Conservation (phyloP, 2,888 invertebrate species). For the Xestia xanthographa region DNA sequence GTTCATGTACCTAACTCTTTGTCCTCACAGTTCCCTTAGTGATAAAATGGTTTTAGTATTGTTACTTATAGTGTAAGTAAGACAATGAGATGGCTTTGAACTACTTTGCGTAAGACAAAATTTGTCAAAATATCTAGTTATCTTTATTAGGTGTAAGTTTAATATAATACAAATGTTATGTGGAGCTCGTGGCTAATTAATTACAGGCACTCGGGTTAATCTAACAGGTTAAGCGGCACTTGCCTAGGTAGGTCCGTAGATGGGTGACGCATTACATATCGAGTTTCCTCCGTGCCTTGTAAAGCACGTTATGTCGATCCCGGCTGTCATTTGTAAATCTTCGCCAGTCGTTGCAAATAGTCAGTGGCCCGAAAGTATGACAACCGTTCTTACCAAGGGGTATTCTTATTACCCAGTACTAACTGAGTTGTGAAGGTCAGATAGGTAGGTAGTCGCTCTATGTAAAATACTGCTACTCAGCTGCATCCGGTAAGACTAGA, state of each 20-base stretch:
- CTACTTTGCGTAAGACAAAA: no score
- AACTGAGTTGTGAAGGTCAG: neutral
- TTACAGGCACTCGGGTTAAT: no score
- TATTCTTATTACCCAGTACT: no score
- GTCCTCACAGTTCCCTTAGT: neutral
- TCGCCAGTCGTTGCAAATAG: no score
- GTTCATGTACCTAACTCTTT: constrained; percentile 21
- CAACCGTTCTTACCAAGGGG: no score
- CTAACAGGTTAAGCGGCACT: no score
- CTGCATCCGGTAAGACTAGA: neutral
- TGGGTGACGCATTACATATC: no score
- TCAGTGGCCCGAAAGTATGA: no score
- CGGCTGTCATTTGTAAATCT: no score
- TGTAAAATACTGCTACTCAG: neutral
- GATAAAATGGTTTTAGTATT: neutral
- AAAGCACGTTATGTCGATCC: no score
- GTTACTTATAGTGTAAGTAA: neutral
- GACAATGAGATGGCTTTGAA: neutral
- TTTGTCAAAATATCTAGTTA: neutral
- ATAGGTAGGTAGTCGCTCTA: neutral
- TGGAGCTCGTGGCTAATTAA: neutral
- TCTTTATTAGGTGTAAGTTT: neutral
- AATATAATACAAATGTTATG: neutral
- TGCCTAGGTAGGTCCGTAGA: no score
- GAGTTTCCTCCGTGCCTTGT: no score